Evolutionary conservation across 2,888 invertebrate species (phyloP).

Genomic region (Andrena chrysosceles): DNA sequence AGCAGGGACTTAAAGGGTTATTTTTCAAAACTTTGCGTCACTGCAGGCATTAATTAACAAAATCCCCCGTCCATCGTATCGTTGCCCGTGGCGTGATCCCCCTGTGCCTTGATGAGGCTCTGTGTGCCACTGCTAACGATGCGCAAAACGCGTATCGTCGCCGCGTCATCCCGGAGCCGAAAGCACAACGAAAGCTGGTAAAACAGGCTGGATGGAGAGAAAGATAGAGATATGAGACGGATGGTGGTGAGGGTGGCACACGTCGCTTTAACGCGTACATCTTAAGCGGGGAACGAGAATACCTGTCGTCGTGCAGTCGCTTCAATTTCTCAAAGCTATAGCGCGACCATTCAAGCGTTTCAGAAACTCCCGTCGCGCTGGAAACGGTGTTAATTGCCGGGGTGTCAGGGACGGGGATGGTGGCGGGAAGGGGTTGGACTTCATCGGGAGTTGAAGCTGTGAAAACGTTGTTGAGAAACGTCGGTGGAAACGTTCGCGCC

Average conservation of each 20-base stretch:
- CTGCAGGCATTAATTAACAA: neutral
- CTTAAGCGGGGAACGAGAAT: conserved; percentile 57
- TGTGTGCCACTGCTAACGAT: conserved; percentile 19
- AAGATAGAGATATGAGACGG: neutral
- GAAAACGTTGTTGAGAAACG: conserved; percentile 33
- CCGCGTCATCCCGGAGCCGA: neutral
- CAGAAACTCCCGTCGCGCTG: conserved; percentile 38
- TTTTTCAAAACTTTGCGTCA: too few species aligned
- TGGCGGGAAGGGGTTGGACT: conserved; percentile 32
- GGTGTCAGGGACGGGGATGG: neutral
- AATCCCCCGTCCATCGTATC: too few species aligned
- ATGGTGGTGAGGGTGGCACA: neutral
- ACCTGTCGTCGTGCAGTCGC: conserved; percentile 48
- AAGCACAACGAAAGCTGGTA: neutral
- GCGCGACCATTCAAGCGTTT: conserved; percentile 59
- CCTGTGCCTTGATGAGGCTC: neutral
- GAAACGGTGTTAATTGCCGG: conserved; percentile 66
- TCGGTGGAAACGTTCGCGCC: conserved; percentile 4
- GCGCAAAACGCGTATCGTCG: neutral
- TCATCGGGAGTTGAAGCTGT: conserved; percentile 44
- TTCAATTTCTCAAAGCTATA: conserved; percentile 63
- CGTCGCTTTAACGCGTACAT: conserved; percentile 48
- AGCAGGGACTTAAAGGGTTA: too few species aligned
- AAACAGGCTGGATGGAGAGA: neutral
- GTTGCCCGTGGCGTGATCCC: neutral